Percentiles rank a stretch among this genome's conserved stretches.
Evolutionary conservation across 1,140 invertebrate genomes (phyloP).

Genomic region (Mesaphorura yosii): DNA sequence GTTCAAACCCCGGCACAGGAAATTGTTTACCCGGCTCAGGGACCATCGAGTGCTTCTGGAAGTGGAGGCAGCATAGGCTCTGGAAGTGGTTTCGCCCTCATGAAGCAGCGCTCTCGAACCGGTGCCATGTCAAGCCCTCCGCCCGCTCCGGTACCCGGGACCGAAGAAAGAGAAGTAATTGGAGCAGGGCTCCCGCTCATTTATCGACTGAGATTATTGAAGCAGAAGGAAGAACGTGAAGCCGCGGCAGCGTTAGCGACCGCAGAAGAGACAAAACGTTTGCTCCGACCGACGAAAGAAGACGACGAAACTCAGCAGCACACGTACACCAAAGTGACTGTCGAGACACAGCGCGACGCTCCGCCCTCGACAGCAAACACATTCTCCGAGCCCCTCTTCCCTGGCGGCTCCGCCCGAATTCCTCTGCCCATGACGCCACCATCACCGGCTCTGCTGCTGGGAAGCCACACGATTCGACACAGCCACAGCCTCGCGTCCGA

Average conservation of each 20-base stretch:
- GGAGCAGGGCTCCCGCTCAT: slow-evolving; percentile 64
- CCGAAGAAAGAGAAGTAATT: slow-evolving; percentile 49
- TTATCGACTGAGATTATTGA: slow-evolving; percentile 62
- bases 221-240: slow-evolving; percentile 59
- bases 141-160: slow-evolving; percentile 26
- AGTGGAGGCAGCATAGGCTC: no score
- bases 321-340: no score
- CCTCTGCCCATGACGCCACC: slow-evolving; percentile 36
- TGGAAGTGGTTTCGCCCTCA: no score
- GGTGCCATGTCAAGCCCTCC: no score
- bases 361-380: not conserved
- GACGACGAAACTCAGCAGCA: no score
- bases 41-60: no score
- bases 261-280: slow-evolving; percentile 34
- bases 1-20: slow-evolving; percentile 15
- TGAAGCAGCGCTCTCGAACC: no score
- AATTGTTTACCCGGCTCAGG: no score
- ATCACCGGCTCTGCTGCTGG: slow-evolving; percentile 27
- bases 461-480: no score
- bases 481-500: no score
- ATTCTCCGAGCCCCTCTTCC: slow-evolving; percentile 36
- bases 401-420: slow-evolving; percentile 46
- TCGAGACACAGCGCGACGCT: no score
- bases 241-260: slow-evolving; percentile 15
- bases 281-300: no score